Evolutionary conservation across 2,797 vertebrate species (phyloP).

Genomic region (Anguilla anguilla): DNA sequence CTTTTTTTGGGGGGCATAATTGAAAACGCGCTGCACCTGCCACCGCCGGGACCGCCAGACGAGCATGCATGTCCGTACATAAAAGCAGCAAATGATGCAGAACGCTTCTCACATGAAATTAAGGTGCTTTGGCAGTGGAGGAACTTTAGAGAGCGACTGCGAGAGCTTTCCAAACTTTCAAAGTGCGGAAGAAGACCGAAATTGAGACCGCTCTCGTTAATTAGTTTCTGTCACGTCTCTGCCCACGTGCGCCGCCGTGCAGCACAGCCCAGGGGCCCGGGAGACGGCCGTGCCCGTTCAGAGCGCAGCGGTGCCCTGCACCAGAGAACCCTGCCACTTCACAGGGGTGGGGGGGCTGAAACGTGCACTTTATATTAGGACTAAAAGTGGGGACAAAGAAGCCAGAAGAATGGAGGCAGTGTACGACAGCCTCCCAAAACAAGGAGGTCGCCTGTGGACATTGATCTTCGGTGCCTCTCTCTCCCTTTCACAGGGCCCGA

Average conservation of each 20-base stretch:
- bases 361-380: constrained; percentile 42
- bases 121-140: background rate
- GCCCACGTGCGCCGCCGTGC: background rate
- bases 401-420: constrained; percentile 58
- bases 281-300: background rate
- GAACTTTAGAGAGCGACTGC: background rate
- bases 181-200: background rate
- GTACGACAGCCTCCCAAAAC: constrained; percentile 58
- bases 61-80: background rate
- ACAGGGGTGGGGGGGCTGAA: constrained; percentile 33
- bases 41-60: background rate
- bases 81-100: constrained; percentile 10
- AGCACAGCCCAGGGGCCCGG: background rate
- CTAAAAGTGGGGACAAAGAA: constrained; percentile 45
- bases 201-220: background rate
- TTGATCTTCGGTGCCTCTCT: constrained; percentile 57
- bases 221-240: background rate
- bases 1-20: constrained; percentile 39
- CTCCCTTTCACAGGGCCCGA: constrained; percentile 49
- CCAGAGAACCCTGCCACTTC: constrained; percentile 33
- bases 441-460: constrained; percentile 65
- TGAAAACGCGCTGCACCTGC: constrained; percentile 47
- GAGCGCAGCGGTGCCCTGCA: constrained; percentile 17
- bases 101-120: background rate
- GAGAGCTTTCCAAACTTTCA: background rate